These are phyloP conservation scores for Chaetodon auriga DNA, from an alignment of 2,113 vertebrate genomes.

Conservation along the genomic window DNA sequence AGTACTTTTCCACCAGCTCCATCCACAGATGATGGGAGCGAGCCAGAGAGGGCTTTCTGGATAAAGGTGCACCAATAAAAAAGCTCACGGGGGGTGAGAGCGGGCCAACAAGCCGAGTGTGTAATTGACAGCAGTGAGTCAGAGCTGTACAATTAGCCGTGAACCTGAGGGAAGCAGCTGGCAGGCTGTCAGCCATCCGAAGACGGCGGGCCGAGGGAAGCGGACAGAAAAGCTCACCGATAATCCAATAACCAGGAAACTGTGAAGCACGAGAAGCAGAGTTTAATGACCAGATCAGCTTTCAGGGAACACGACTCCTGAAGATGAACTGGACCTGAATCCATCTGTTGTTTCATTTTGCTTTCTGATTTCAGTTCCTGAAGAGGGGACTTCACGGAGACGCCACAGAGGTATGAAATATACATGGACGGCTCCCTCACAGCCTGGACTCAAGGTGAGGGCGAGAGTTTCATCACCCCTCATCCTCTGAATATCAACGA, in stretches of 20 bases:
- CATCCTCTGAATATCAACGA: constrained; percentile 30
- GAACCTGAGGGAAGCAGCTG: constrained; percentile 49
- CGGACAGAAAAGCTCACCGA: not conserved
- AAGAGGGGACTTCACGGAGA: not conserved
- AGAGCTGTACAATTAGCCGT: constrained; percentile 28
- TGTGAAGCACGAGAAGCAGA: not conserved
- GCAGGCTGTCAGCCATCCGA: constrained; percentile 11
- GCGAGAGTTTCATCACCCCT: constrained; percentile 1
- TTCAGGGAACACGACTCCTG: not conserved
- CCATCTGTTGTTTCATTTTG: not conserved
- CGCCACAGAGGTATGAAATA: not conserved
- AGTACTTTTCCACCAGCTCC: not conserved
- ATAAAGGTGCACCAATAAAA: constrained; percentile 7
- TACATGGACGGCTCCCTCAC: not conserved
- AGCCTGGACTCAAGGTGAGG: constrained; percentile 19
- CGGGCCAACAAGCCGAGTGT: constrained; percentile 10
- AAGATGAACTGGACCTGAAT: not conserved
- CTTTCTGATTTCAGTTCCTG: not conserved
- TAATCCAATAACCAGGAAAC: constrained; percentile 5
- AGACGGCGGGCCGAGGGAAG: not conserved
- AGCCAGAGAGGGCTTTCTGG: not conserved
- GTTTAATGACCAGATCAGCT: not conserved
- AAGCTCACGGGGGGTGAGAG: not conserved
- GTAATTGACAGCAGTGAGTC: constrained; percentile 49
- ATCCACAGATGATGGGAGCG: not conserved